Percentiles rank a stretch among this genome's conserved stretches.
These are phyloP conservation scores for Drosophila asahinai DNA, from an alignment of 1,140 invertebrate genomes.

Conservation along the genomic window DNA sequence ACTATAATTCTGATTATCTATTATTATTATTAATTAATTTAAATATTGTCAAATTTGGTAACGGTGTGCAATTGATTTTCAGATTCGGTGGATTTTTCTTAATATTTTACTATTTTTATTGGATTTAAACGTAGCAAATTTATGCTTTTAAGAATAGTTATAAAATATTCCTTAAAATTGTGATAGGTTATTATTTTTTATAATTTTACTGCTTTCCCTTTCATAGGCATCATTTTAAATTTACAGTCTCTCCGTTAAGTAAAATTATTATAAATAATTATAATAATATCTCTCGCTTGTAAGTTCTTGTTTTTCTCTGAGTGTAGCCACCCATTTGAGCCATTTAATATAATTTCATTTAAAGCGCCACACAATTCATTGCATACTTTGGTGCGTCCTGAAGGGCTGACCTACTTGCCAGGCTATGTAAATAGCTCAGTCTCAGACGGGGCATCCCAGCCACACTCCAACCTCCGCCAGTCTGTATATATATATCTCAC, in stretches of 20 bases:
- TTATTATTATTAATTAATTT: too few species aligned
- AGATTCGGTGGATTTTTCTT: too few species aligned
- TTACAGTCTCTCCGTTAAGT: too few species aligned
- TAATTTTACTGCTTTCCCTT: too few species aligned
- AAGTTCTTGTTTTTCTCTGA: not conserved
- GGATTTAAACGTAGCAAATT: not conserved
- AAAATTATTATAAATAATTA: not conserved
- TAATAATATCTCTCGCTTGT: not conserved
- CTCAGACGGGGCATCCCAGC: constrained; percentile 16
- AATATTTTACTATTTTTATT: not conserved
- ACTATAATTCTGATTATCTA: too few species aligned
- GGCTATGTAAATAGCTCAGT: constrained; percentile 49
- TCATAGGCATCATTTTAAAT: too few species aligned
- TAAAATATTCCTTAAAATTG: too few species aligned
- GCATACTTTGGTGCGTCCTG: constrained; percentile 72
- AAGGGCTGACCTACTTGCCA: constrained; percentile 64
- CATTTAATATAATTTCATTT: constrained; percentile 64
- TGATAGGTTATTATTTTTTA: too few species aligned
- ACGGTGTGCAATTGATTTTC: too few species aligned
- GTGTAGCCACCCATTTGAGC: constrained; percentile 33
- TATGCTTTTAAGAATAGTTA: too few species aligned
- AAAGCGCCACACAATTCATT: constrained; percentile 65
- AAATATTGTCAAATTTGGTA: too few species aligned
- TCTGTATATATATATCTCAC: not conserved
- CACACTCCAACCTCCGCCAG: not conserved